Percentiles rank a stretch among this genome's conserved stretches.
These are phyloP conservation scores for Manduca sexta DNA, from an alignment of 1,140 invertebrate species.

Conservation along the genomic window DNA sequence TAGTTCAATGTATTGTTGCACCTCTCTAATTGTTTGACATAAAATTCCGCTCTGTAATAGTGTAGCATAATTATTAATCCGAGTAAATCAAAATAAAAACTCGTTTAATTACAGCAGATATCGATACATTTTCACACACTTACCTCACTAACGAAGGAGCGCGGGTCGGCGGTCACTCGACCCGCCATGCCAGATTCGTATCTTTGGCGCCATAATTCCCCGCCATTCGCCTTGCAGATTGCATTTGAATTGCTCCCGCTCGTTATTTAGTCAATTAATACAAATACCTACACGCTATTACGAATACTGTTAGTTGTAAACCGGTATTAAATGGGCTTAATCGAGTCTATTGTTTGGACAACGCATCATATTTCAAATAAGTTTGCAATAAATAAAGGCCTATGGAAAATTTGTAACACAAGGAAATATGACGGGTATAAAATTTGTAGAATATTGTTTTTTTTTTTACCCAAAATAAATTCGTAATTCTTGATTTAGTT, in stretches of 20 bases:
- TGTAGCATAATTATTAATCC: too few species aligned
- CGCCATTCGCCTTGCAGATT: conserved; percentile 46
- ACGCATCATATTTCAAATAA: too few species aligned
- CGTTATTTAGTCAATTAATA: conserved; percentile 49
- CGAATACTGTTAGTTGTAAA: neutral
- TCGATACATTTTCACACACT: too few species aligned
- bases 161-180: conserved; percentile 41
- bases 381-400: too few species aligned
- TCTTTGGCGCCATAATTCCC: conserved; percentile 54
- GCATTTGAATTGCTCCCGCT: conserved; percentile 38
- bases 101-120: too few species aligned
- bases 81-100: too few species aligned
- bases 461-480: too few species aligned
- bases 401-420: neutral
- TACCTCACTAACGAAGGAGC: too few species aligned
- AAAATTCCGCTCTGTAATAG: too few species aligned
- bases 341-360: neutral
- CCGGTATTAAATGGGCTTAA: neutral
- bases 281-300: conserved; percentile 3
- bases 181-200: conserved; percentile 50
- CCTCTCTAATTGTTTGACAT: too few species aligned
- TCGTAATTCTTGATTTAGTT: too few species aligned
- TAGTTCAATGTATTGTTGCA: too few species aligned
- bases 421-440: neutral
- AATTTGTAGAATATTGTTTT: neutral